phyloP scores from a whole-genome alignment of 2,888 invertebrate species.

The Eumacrocentrus americanus region DNA sequence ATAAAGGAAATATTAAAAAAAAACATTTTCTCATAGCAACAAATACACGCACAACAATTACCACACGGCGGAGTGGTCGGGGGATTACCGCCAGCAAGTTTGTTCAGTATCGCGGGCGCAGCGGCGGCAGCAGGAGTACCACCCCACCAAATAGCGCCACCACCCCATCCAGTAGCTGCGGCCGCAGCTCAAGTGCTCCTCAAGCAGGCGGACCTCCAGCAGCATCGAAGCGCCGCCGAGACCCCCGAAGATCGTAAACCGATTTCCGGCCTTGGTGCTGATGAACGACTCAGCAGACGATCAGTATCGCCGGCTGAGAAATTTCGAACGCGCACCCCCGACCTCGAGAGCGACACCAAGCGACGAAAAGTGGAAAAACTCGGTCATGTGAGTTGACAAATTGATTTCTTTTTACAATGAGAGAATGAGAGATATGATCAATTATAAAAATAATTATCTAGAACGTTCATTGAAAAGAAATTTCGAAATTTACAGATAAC shows the following conservation, averaged over 20 bases:
- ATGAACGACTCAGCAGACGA: constrained; percentile 65
- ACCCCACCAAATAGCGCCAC: constrained; percentile 66
- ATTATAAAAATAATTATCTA: neutral
- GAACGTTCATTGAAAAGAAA: neutral
- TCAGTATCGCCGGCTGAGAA: constrained; percentile 86
- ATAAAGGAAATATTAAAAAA: too few relatives aligned
- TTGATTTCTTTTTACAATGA: constrained; percentile 20
- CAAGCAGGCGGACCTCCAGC: constrained; percentile 63
- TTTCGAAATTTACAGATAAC: neutral
- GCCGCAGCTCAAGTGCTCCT: constrained; percentile 53
- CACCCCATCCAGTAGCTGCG: constrained; percentile 64
- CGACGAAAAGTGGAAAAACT: constrained; percentile 86
- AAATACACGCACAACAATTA: constrained; percentile 87
- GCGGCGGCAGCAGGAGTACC: constrained; percentile 63
- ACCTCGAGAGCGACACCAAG: constrained; percentile 76
- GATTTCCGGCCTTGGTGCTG: constrained; percentile 58
- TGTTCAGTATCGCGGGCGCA: constrained; percentile 65
- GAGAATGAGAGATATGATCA: neutral
- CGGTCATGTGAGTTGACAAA: constrained; percentile 83
- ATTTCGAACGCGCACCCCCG: constrained; percentile 79
- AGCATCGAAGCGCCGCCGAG: constrained; percentile 59
- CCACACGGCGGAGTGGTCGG: constrained; percentile 69
- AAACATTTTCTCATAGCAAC: constrained; percentile 72
- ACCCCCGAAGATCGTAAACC: constrained; percentile 68
- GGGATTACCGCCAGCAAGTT: constrained; percentile 63